Percentiles rank a stretch among this genome's conserved stretches.
These are phyloP conservation scores for Xylota segnis DNA, from an alignment of 2,888 invertebrate species.

Conservation along the genomic window DNA sequence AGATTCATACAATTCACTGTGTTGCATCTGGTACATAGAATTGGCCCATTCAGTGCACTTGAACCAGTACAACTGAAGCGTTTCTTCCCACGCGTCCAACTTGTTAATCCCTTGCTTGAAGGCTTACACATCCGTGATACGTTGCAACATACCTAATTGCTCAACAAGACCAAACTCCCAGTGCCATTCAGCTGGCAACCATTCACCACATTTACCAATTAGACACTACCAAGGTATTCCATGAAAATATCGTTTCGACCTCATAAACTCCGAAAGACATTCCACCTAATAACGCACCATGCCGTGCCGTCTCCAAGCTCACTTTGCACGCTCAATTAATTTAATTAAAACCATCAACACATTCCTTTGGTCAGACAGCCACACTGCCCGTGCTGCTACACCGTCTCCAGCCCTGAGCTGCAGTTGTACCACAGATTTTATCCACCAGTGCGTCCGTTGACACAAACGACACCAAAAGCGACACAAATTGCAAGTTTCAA, in stretches of 20 bases:
- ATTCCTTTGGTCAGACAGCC: constrained; percentile 7
- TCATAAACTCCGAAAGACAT: constrained; percentile 26
- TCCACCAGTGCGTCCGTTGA: constrained; percentile 35
- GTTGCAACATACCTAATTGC: no score
- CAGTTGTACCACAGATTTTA: constrained; percentile 31
- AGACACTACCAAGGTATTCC: constrained; percentile 4
- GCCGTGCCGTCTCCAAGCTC: constrained; percentile 11
- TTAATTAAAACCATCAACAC: constrained; percentile 68
- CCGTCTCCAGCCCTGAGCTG: not conserved
- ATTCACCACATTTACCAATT: constrained; percentile 3
- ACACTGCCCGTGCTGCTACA: not conserved
- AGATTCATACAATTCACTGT: no score
- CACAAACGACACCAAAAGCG: constrained; percentile 40
- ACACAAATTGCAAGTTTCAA: constrained; percentile 53
- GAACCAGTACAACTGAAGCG: no score
- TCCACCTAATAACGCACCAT: constrained; percentile 1
- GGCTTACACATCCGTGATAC: no score
- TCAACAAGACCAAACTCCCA: not conserved
- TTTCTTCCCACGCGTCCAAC: no score
- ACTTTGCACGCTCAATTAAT: constrained; percentile 68
- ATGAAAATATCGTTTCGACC: constrained; percentile 24
- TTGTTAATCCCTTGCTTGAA: no score
- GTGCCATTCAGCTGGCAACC: not conserved
- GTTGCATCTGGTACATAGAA: no score
- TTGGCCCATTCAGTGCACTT: no score